Conservation (phyloP, 2,888 invertebrate species). For the Drosophila fulvimacula region DNA sequence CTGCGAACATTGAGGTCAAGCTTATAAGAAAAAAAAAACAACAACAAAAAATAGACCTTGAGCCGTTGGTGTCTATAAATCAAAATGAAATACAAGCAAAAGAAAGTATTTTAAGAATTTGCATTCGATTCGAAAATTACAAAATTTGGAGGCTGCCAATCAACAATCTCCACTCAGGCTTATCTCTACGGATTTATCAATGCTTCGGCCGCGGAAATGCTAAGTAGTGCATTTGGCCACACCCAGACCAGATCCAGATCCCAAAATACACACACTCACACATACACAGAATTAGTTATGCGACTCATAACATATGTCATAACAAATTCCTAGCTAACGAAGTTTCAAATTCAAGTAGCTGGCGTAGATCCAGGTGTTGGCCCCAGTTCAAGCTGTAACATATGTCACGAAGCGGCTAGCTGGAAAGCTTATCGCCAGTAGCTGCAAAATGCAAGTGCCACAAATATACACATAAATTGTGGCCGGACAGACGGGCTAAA, state of each 20-base stretch:
- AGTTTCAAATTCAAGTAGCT: slow-evolving; percentile 48
- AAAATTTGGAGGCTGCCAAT: slow-evolving; percentile 52
- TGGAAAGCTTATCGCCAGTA: slow-evolving; percentile 56
- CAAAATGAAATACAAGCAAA: not conserved
- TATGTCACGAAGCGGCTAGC: slow-evolving; percentile 44
- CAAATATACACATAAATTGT: slow-evolving; percentile 56
- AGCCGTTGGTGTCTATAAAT: not conserved
- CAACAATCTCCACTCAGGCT: slow-evolving; percentile 66
- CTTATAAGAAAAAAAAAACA: not conserved
- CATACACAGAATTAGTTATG: slow-evolving; percentile 38
- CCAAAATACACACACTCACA: slow-evolving; percentile 31
- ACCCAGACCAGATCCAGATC: slow-evolving; percentile 57
- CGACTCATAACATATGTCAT: slow-evolving; percentile 65
- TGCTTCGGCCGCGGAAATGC: slow-evolving; percentile 61
- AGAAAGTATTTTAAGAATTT: slow-evolving; percentile 43
- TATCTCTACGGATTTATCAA: slow-evolving; percentile 62
- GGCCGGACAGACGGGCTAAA: slow-evolving; percentile 32
- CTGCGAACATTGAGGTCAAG: slow-evolving; percentile 30
- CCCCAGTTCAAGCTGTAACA: slow-evolving; percentile 35
- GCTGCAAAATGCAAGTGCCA: slow-evolving; percentile 67
- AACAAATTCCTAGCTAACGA: slow-evolving; percentile 67
- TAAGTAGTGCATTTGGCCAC: slow-evolving; percentile 62
- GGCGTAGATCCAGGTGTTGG: slow-evolving; percentile 51
- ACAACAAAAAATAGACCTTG: slow-evolving; percentile 19
- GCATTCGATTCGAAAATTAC: too few species aligned